Conservation (phyloP, 2,797 vertebrate genomes). For the Spinibarbus caldwelli region DNA sequence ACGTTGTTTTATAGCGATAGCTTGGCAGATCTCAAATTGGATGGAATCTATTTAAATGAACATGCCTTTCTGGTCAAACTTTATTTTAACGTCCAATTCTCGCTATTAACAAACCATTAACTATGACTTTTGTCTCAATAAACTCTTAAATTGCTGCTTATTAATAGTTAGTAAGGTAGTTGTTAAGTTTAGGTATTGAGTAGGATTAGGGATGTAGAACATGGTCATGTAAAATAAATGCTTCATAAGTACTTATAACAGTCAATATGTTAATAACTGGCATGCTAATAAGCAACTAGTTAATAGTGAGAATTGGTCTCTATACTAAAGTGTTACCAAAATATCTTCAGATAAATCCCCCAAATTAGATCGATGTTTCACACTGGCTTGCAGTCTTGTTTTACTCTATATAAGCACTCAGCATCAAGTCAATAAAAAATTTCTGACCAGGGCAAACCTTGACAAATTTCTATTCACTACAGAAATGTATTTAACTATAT, state of each 20-base stretch:
- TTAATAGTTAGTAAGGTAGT: not conserved
- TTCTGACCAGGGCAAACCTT: not conserved
- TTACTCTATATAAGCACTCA: not conserved
- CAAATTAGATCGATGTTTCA: not conserved
- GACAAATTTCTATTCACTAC: not conserved
- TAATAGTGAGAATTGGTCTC: not conserved
- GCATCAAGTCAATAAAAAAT: not conserved
- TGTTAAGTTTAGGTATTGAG: not conserved
- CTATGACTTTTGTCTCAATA: not conserved
- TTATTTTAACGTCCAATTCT: not conserved
- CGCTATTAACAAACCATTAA: not conserved
- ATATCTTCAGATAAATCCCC: not conserved
- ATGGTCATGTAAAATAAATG: not conserved
- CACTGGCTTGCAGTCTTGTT: not conserved
- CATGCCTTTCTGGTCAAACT: not conserved
- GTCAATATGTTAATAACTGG: not conserved
- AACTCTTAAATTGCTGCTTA: not conserved
- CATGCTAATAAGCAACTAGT: not conserved
- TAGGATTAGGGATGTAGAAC: not conserved
- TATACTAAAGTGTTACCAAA: not conserved
- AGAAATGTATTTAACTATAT: not conserved
- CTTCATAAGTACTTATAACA: not conserved
- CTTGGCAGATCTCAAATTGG: not conserved
- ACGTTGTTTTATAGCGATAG: not conserved
- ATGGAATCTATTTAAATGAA: not conserved